A percentile compares a stretch with the other conserved stretches of the same genome.
Evolutionary conservation across 2,797 vertebrate genomes (phyloP).

Genomic region (Lacerta bilineata): DNA sequence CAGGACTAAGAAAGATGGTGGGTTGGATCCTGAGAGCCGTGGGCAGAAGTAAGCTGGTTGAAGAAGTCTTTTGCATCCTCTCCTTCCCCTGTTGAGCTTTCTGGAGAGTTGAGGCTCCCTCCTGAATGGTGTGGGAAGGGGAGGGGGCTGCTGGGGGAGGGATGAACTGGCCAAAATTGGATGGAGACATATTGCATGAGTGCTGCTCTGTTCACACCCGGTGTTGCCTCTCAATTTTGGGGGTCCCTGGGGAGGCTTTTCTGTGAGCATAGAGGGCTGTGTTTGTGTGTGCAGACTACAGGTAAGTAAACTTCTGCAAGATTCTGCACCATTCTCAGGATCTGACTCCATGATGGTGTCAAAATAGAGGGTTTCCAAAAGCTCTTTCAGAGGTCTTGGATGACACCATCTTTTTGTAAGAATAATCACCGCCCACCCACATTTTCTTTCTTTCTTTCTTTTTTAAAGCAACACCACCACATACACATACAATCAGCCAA

Average conservation of each 20-base stretch:
- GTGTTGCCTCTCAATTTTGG: neutral
- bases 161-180: neutral
- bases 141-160: neutral
- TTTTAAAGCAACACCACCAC: too few species aligned
- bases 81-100: neutral
- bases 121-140: neutral
- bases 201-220: neutral
- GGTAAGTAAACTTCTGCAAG: neutral
- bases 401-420: neutral
- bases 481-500: neutral
- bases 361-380: neutral
- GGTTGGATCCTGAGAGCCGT: neutral
- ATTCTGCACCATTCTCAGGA: neutral
- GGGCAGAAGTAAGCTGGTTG: neutral
- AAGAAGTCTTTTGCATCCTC: neutral
- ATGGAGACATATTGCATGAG: neutral
- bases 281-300: neutral
- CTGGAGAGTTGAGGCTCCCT: neutral
- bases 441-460: neutral
- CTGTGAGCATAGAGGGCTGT: neutral
- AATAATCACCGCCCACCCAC: conserved; percentile 20
- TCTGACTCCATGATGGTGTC: neutral
- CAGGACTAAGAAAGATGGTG: neutral
- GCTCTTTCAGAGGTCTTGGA: neutral
- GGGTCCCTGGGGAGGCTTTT: neutral